A percentile compares a stretch with the other conserved stretches of the same genome.
Evolutionary conservation across 2,797 vertebrate species (phyloP).

Genomic region (Hybognathus amarus): DNA sequence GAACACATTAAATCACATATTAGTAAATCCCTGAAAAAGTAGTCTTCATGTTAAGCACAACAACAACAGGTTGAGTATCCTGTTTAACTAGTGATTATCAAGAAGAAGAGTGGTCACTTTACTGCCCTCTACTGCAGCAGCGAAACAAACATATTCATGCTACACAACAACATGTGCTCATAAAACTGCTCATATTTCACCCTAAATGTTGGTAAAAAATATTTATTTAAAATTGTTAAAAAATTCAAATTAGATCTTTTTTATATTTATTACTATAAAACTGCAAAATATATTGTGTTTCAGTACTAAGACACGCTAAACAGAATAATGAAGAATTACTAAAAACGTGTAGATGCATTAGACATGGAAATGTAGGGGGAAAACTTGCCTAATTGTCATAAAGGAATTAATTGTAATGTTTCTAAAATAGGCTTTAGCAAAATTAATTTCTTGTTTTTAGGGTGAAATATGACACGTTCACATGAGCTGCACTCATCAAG

Average conservation of each 20-base stretch:
- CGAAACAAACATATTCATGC: constrained; percentile 34
- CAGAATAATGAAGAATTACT: too few relatives aligned
- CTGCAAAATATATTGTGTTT: background rate
- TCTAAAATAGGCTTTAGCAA: background rate
- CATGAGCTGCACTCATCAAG: background rate
- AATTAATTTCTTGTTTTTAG: background rate
- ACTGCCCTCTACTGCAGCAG: constrained; percentile 72
- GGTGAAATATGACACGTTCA: background rate
- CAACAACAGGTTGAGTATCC: background rate
- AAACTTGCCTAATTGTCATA: background rate
- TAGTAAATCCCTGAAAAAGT: constrained; percentile 18
- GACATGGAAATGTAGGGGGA: background rate
- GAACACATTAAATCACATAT: constrained; percentile 11
- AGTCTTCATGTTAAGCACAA: background rate
- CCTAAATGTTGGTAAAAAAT: too few relatives aligned
- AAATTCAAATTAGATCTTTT: background rate
- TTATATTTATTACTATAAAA: background rate
- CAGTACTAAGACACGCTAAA: background rate
- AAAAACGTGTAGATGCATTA: background rate
- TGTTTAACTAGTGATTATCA: background rate
- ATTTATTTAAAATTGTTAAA: background rate
- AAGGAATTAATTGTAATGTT: background rate
- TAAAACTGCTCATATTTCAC: background rate
- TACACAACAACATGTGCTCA: background rate
- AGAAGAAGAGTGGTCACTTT: background rate